Evolutionary conservation across 2,797 vertebrate genomes (phyloP).

Genomic region (Coregonus suidteri): DNA sequence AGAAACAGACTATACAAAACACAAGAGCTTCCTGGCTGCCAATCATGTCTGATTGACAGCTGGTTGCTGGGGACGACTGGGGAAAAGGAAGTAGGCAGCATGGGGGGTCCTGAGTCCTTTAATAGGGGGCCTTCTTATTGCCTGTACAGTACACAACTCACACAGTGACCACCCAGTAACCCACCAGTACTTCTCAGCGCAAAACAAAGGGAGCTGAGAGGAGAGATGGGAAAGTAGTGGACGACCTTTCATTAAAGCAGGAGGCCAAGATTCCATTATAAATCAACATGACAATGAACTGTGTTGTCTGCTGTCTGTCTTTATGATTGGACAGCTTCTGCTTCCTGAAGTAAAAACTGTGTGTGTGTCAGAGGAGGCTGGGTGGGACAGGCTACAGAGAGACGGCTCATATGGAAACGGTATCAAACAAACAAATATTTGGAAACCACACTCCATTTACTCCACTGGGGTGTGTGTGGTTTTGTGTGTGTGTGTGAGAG

Average conservation of each 20-base stretch:
- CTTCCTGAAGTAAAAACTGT: conserved; percentile 6
- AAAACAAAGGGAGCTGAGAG: neutral
- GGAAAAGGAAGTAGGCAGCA: no score
- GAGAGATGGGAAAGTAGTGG: neutral
- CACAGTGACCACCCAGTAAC: neutral
- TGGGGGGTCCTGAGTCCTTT: no score
- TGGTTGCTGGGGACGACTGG: no score
- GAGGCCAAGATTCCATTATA: neutral
- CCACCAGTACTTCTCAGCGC: neutral
- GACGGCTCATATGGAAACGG: no score
- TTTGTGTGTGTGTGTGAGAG: conserved; percentile 35
- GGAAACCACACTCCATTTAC: no score
- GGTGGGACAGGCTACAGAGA: no score
- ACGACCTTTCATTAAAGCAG: neutral
- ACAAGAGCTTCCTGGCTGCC: no score
- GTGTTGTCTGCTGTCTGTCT: neutral
- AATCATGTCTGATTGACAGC: no score
- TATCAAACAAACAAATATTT: no score
- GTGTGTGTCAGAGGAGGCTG: conserved; percentile 15
- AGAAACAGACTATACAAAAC: neutral
- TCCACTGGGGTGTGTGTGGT: conserved; percentile 2
- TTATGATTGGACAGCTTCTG: neutral
- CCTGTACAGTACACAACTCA: conserved; percentile 5
- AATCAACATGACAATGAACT: conserved; percentile 1
- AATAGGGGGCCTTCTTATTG: neutral